Base-by-base conservation (phyloP, 2,797 vertebrate species). In the Thunnus albacares region DNA sequence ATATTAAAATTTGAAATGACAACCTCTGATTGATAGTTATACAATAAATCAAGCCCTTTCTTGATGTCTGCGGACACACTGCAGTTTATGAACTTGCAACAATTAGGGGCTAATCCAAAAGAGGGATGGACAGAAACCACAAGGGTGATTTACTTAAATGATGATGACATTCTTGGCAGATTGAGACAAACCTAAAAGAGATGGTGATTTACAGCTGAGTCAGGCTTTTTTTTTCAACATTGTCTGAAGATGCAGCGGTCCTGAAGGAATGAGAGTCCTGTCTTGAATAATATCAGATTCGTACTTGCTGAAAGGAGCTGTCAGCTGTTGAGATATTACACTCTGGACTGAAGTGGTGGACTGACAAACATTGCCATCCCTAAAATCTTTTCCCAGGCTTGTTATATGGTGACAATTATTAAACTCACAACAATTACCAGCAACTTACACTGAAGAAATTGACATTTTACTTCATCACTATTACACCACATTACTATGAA, bases 91-190 rank as follows among this genome's bases (percentile, higher is more conserved):
- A 86, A 77, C 61, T 67, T 69, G 60, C 56, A 73, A 78, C 60
- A 82, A 71, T 85, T 75, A 75, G 45, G 73, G 51, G 67, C 51
- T 47, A 81, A 60, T 77, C 53, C 59, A 71, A 57, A 60, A 70
- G 63, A 70, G 62, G 49, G 67, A 64, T 82, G 79, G 35, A 59
- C 56, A 59, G 70, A 84, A 75, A 77, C 57, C 75, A 76, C 65
- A 53, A 13, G 49, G 64, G 41, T 62, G 61, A 85, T 81, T 85
- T 80, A 70, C 24, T 67, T 55, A 56, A 80, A 78, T 26, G 72
- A 87, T 83, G 76, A 88, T 74, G 83, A 85, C 71, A 85, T 57
- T 60, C 64, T 41, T 82, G 80, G 26, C 71, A 77, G 76, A 76
- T 72, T 69, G 71, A 80, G 75, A 82, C 72, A 51, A 82, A 70